Percentiles rank a stretch among this genome's conserved stretches.
phyloP scores from a whole-genome alignment of 1,140 invertebrate genomes.

The Neomicropteryx cornuta region DNA sequence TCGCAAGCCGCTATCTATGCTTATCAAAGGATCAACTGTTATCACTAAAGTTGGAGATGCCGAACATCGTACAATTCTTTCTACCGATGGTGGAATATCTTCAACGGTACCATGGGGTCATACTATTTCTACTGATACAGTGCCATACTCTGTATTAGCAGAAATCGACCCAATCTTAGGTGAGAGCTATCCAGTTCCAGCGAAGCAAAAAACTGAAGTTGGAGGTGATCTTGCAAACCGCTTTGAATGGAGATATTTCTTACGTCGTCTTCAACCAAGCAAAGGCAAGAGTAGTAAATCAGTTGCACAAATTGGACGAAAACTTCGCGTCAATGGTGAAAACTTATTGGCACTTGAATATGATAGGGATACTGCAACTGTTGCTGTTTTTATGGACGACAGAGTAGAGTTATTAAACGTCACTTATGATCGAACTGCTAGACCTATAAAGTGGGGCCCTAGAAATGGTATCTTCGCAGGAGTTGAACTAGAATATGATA shows the following conservation, averaged over 20 bases:
- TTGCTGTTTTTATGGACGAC: constrained; percentile 84
- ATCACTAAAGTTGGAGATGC: constrained; percentile 68
- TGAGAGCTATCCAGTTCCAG: constrained; percentile 82
- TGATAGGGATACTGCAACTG: constrained; percentile 77
- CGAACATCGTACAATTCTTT: constrained; percentile 65
- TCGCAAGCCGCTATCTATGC: constrained; percentile 66
- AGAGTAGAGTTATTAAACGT: constrained; percentile 81
- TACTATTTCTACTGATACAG: constrained; percentile 72
- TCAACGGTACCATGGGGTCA: constrained; percentile 73
- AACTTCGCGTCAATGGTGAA: constrained; percentile 81
- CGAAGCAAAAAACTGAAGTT: constrained; percentile 79
- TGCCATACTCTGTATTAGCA: constrained; percentile 70
- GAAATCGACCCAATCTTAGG: constrained; percentile 75
- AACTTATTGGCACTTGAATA: constrained; percentile 87
- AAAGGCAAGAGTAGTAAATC: constrained; percentile 50
- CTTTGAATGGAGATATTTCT: constrained; percentile 91
- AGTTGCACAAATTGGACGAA: constrained; percentile 71
- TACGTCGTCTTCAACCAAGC: constrained; percentile 53
- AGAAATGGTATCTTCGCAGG: constrained; percentile 74
- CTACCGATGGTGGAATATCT: constrained; percentile 72
- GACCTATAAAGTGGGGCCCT: constrained; percentile 82
- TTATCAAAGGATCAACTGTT: constrained; percentile 80
- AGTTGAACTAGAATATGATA: constrained; percentile 86
- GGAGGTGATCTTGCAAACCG: constrained; percentile 83
- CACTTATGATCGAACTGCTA: constrained; percentile 82